Base-by-base conservation (phyloP, 2,888 invertebrate species). In the Crematogaster levior region DNA sequence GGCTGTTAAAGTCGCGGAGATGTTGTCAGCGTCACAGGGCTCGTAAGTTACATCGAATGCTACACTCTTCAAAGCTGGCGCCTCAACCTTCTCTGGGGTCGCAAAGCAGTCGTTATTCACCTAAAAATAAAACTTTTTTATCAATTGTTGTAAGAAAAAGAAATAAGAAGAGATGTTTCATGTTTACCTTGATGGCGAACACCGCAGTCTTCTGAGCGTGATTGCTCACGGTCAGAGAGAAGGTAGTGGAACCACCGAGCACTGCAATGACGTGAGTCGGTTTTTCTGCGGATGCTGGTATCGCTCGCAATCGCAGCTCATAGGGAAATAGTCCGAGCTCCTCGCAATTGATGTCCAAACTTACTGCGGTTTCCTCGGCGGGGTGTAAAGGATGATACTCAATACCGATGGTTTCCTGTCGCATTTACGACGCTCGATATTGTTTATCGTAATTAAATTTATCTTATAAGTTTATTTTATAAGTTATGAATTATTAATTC, bases 291-390 rank as follows among this genome's bases (percentile, higher is more conserved):
- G 72, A 82, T 18, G 91, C 83, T 27, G 86, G 43, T 5, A 74
- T 81, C 1, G 91, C 91, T 75, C 86, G 90, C 12, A 93, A 85
- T 56, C 88, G 89, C 24, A 93, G 72, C 81, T 93, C 91, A 68
- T 93, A 92, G 4, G 90, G 91, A 56, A 89, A 90, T 70, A 70
- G 56, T 40, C 92, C 93, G 12, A 92, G 80, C 65, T 88, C 88
- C 21, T 82, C 21, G 40, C 89, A 89, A 60, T 40, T 40, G 7
- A 92, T 30, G n/a, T 88, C 85, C 10, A 93, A 34, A 6, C 58
- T 84, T 12, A 83, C 70, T 4, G 70, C 43, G 18, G 51, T 65
- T 48, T 86, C 84, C n/a, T 92, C 88, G n/a, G 85, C 84, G 0
- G 89, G 79, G 0, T 91, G 24, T 48, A 91, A 65, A 6, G 93